Evolutionary conservation across 2,888 invertebrate genomes (phyloP), one percentile per base, ranked within the genome.

Genomic region (Conistra vaccinii): DNA sequence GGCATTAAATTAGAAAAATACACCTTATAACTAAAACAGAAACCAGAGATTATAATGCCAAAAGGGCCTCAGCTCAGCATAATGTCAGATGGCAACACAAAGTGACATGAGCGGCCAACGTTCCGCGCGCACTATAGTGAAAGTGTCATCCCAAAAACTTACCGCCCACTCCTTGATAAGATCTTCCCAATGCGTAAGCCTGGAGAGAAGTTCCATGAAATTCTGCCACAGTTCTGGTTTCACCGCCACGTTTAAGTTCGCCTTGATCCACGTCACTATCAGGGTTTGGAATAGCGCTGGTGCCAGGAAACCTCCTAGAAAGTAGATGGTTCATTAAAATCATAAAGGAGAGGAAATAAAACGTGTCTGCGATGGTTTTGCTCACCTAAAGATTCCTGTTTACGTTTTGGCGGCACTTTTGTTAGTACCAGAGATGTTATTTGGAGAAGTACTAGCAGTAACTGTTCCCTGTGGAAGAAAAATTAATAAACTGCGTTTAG

Each of bases 221-320:
- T 98, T 98, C 95, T 99, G 99, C 99, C 99, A 99, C 62, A 99
- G 95, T 89, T 98, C 98, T 10, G 98, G 97, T 74, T 98, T 98
- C 78, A 99, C 98, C 6, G 98, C 97, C 10, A 99, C 99, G 93
- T 99, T 99, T 87, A 99, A 97, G 94, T 99, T 99, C 0, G 99
- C 99, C 90, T 99, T 99, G 88, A 99, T 99, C 99, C 99, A 99
- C 5, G 99, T 99, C 83, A 99, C 99, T 86, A 99, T 99, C 67
- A 99, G 96, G 0, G 99, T 99, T 97, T 99, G 98, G 89, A 98
- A 98, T 85, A 98, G 97, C 0, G 98, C 98, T 35, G 98, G 98
- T 9, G 98, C 98, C 80, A 99, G 95, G 90, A 98, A 98, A 48
- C 98, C 98, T 57, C 98, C 98, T 94, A 89, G 65, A 88, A 90